Evolutionary conservation across 2,797 vertebrate genomes (phyloP).

Genomic region (Gymnopithys bicolor): DNA sequence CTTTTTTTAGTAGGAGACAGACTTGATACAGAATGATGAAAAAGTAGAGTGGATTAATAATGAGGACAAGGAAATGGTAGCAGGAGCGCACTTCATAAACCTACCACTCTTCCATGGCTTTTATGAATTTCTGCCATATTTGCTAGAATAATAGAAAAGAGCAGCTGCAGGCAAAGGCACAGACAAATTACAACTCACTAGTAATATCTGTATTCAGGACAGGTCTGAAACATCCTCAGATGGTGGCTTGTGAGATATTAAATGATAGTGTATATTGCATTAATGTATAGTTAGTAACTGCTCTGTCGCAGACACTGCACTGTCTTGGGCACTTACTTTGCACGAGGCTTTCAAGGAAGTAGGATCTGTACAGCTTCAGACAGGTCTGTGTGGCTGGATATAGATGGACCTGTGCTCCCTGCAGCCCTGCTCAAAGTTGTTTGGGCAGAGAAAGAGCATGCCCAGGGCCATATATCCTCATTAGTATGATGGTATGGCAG

Average conservation of each 20-base stretch:
- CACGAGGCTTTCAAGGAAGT: not conserved
- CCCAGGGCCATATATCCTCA: not conserved
- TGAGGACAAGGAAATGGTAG: conserved; percentile 3
- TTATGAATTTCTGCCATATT: conserved; percentile 11
- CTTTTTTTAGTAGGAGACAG: not conserved
- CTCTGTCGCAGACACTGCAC: not conserved
- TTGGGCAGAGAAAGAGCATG: not conserved
- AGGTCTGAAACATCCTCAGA: not conserved
- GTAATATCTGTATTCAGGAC: not conserved
- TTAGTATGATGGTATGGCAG: not conserved
- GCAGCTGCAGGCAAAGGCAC: conserved; percentile 7
- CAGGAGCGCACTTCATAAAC: not conserved
- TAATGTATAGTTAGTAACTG: not conserved
- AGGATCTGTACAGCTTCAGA: not conserved
- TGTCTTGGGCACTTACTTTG: not conserved
- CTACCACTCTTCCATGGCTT: not conserved
- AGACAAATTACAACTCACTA: not conserved
- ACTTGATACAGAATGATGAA: not conserved
- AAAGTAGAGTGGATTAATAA: not conserved
- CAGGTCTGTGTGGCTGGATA: not conserved
- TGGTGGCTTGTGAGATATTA: not conserved
- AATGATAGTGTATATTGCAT: not conserved
- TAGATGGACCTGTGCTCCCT: not conserved
- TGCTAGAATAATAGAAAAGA: conserved; percentile 17
- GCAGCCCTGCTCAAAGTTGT: not conserved